Base-by-base conservation (phyloP, 2,888 invertebrate species). In the Cephonodes hylas region DNA sequence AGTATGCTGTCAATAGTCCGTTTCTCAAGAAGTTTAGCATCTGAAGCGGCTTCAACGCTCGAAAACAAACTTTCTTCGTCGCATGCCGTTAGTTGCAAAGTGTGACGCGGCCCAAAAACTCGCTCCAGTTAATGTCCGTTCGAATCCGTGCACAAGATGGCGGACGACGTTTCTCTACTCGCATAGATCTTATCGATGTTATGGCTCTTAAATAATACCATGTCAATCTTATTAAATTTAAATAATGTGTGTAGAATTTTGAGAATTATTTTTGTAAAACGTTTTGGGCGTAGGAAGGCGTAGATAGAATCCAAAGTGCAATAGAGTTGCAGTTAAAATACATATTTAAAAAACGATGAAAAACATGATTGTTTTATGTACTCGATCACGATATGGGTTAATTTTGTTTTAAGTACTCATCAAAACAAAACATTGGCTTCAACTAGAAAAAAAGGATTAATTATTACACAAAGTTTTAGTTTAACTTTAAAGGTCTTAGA, bases 21-120 rank as follows among this genome's bases (percentile, higher is more conserved):
- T n/a, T 1, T 18, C 18, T 53, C 53, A 20, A 27, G 53, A 18
- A 53, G 27, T 25, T 23, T 46, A 23, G 27, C 53, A 18, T 27
- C 18, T n/a, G 22, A 23, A 45, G 13, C 53, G 18, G 15, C 18
- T 53, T 23, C 31, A 53, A 53, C 18, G 53, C 18, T 53, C 27
- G 38, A 38, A 56, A 38, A 72, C 64, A 67, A 77, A 85, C 86
- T 87, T 86, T 88, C 86, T 77, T 84, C 73, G 65, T 58, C 65
- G 65, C 71, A 65, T 73, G 71, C 80, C 78, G 70, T 73, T 69
- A 78, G 59, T 38, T 60, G 53, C 56, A 68, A 85, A 84, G 86
- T 86, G 75, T 83, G 67, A 72, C 88, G 65, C 70, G 87, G 66
- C 87, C 89, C 78, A 81, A 70, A 86, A 87, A 73, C 81, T 72